Conservation (phyloP, 2,113 vertebrate genomes). For the Pedionomus torquatus region DNA sequence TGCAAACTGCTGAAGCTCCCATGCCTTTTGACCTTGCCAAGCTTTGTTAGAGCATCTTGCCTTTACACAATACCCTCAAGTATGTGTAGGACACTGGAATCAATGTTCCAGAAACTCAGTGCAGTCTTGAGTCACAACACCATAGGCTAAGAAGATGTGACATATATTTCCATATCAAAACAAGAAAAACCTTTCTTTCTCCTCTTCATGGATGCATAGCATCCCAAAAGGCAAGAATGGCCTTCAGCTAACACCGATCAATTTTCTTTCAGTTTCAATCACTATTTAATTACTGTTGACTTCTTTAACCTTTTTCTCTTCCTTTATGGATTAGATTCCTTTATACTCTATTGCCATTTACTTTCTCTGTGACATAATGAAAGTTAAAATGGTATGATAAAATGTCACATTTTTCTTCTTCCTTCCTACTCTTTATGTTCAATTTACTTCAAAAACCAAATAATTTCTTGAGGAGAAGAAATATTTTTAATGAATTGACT, state of each 20-base stretch:
- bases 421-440: slow-evolving; percentile 47
- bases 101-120: slow-evolving; percentile 47
- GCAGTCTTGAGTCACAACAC: slow-evolving; percentile 65
- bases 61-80: slow-evolving; percentile 60
- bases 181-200: slow-evolving; percentile 69
- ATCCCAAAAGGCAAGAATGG: slow-evolving; percentile 76
- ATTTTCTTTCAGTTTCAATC: slow-evolving; percentile 75
- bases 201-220: slow-evolving; percentile 64
- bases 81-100: slow-evolving; percentile 49
- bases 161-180: slow-evolving; percentile 76
- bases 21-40: slow-evolving; percentile 66
- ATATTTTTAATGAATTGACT: slow-evolving; percentile 47
- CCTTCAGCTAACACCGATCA: slow-evolving; percentile 76
- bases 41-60: slow-evolving; percentile 68
- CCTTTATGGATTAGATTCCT: slow-evolving; percentile 73
- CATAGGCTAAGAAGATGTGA: slow-evolving; percentile 70
- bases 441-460: slow-evolving; percentile 55
- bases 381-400: slow-evolving; percentile 70
- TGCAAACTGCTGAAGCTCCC: slow-evolving; percentile 45
- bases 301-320: slow-evolving; percentile 78
- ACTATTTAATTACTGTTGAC: slow-evolving; percentile 78
- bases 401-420: slow-evolving; percentile 58
- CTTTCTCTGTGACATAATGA: slow-evolving; percentile 70
- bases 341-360: slow-evolving; percentile 63
- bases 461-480: slow-evolving; percentile 57